Conservation (phyloP, 2,888 invertebrate genomes). For the Hypsopygia costalis region DNA sequence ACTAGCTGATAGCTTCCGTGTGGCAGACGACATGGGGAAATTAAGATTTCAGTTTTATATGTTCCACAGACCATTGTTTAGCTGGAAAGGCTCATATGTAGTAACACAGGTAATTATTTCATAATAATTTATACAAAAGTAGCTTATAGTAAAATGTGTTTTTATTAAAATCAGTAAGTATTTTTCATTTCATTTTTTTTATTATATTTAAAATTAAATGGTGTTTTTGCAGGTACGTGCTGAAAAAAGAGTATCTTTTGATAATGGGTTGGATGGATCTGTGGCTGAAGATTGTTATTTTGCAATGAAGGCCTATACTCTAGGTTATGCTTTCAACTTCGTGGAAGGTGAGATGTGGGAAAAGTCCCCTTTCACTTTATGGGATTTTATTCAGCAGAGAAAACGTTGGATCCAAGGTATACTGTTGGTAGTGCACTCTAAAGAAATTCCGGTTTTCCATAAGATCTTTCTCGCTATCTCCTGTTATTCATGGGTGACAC, state of each 20-base stretch:
- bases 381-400: slow-evolving; percentile 97
- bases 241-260: slow-evolving; percentile 95
- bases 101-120: slow-evolving; percentile 89
- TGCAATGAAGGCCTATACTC: slow-evolving; percentile 95
- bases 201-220: too few species aligned
- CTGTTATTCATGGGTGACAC: slow-evolving; percentile 97
- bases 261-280: slow-evolving; percentile 97
- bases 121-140: too few species aligned
- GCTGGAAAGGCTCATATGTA: slow-evolving; percentile 99
- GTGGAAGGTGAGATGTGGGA: slow-evolving; percentile 99
- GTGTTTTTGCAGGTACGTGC: slow-evolving; percentile 87
- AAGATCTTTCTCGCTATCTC: slow-evolving; percentile 92
- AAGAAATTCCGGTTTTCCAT: slow-evolving; percentile 87
- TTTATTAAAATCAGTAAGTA: not conserved
- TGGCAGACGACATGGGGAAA: slow-evolving; percentile 99
- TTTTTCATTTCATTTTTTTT: too few species aligned
- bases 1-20: slow-evolving; percentile 96
- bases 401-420: slow-evolving; percentile 98
- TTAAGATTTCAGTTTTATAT: slow-evolving; percentile 93
- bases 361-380: slow-evolving; percentile 96
- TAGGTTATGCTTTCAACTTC: slow-evolving; percentile 96
- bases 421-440: slow-evolving; percentile 92
- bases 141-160: too few species aligned
- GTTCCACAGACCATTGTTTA: slow-evolving; percentile 97
- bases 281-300: slow-evolving; percentile 99